Evolutionary conservation across 2,113 vertebrate genomes (phyloP).

Genomic region (Seriola dumerili): DNA sequence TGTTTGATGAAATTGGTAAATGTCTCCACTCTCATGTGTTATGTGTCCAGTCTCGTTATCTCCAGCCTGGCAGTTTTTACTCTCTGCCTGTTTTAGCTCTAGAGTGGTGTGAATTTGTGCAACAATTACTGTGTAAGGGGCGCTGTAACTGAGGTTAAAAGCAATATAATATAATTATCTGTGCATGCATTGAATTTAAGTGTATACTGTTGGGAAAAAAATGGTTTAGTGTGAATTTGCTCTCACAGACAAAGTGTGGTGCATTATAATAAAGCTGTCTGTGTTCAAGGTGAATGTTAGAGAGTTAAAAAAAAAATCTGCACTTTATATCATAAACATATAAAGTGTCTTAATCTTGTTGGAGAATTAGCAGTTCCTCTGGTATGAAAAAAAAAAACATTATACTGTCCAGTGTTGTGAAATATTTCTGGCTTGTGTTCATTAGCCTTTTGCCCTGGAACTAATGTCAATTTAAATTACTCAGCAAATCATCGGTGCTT

Average conservation of each 20-base stretch:
- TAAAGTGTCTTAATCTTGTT: background rate
- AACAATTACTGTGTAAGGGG: background rate
- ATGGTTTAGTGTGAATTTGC: background rate
- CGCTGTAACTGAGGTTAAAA: background rate
- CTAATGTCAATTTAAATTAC: conserved; percentile 35
- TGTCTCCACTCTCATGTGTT: conserved; percentile 17
- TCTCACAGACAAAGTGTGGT: background rate
- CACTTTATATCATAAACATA: background rate
- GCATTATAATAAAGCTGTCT: conserved; percentile 10
- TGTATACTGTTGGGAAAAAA: background rate
- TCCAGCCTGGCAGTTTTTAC: background rate
- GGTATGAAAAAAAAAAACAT: conserved; percentile 11
- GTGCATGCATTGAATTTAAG: background rate
- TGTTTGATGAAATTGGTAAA: conserved; percentile 56
- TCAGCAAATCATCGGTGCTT: background rate
- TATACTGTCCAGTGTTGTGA: conserved; percentile 34
- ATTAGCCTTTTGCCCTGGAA: conserved; percentile 57
- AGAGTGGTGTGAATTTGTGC: background rate
- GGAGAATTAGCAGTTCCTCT: background rate
- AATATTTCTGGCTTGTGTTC: conserved; percentile 54
- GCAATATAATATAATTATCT: background rate
- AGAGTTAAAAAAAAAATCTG: background rate
- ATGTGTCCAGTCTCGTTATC: conserved; percentile 7
- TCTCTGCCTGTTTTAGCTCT: background rate
- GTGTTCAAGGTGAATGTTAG: background rate